A percentile compares a stretch with the other conserved stretches of the same genome.
These are phyloP conservation scores for Drosophila kikkawai DNA, from an alignment of 1,140 invertebrate genomes.

Conservation along the genomic window DNA sequence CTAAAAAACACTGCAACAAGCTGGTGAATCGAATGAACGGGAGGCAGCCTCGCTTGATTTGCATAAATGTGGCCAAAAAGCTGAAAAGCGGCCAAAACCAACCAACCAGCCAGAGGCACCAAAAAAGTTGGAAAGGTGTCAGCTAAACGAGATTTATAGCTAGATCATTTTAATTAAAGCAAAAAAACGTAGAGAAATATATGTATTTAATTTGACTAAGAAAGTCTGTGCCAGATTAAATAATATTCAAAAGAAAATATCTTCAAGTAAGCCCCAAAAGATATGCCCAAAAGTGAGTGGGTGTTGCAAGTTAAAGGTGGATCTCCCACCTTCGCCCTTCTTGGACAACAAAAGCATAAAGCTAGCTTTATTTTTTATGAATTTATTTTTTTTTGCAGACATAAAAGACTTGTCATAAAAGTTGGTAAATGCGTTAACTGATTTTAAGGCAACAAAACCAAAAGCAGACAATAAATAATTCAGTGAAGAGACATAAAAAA, in stretches of 20 bases:
- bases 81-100: conserved; percentile 28
- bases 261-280: background rate
- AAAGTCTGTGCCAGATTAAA: background rate
- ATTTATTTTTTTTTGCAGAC: conserved; percentile 13
- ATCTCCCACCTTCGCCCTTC: conserved; percentile 21
- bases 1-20: conserved; percentile 36
- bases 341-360: conserved; percentile 5
- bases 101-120: background rate
- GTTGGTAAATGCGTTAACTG: conserved; percentile 18
- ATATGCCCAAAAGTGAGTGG: background rate
- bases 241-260: background rate
- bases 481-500: conserved; percentile 38
- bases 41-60: conserved; percentile 10
- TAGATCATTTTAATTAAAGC: background rate
- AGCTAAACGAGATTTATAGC: background rate
- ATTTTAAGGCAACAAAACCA: conserved; percentile 5
- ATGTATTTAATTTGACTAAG: background rate
- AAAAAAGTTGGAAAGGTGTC: background rate
- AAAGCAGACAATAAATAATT: conserved; percentile 37
- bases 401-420: conserved; percentile 36
- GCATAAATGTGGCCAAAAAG: conserved; percentile 31
- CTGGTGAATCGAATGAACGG: conserved; percentile 20
- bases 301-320: conserved; percentile 12
- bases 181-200: background rate
- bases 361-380: background rate